A percentile compares a stretch with the other conserved stretches of the same genome.
phyloP scores from a whole-genome alignment of 1,140 invertebrate genomes.

The Luehdorfia chinensis region DNA sequence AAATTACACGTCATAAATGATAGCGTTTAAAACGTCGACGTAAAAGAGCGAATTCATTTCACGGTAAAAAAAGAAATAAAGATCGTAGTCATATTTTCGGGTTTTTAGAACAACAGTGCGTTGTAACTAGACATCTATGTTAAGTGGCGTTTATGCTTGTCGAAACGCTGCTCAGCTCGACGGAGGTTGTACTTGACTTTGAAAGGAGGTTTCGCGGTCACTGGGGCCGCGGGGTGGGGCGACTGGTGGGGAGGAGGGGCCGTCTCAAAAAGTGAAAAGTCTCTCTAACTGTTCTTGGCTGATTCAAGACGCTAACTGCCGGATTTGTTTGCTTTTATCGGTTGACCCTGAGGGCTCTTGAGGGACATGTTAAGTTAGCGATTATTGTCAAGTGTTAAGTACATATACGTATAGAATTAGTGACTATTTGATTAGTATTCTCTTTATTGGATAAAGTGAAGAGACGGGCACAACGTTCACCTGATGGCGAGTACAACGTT shows the following conservation, averaged over 20 bases:
- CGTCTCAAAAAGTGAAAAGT: slow-evolving; percentile 38
- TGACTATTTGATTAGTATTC: too few species aligned
- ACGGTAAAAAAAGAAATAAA: slow-evolving; percentile 2
- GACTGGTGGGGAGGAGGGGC: slow-evolving; percentile 12
- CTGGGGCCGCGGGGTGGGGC: slow-evolving; percentile 11
- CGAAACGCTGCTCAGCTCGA: slow-evolving; percentile 1
- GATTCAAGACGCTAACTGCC: slow-evolving; percentile 3
- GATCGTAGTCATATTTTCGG: background rate
- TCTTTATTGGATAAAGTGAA: too few species aligned
- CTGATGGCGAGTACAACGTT: too few species aligned
- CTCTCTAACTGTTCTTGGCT: slow-evolving; percentile 14
- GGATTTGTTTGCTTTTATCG: slow-evolving; percentile 5
- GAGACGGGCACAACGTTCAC: too few species aligned
- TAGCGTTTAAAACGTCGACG: background rate
- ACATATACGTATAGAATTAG: too few species aligned
- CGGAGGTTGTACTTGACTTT: slow-evolving; percentile 53
- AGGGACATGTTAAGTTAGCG: background rate
- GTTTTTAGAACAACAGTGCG: slow-evolving; percentile 5
- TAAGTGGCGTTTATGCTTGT: slow-evolving; percentile 12
- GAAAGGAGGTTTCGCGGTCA: slow-evolving; percentile 62
- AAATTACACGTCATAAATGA: slow-evolving; percentile 10
- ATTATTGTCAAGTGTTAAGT: background rate
- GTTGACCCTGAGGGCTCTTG: background rate
- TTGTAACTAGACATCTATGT: slow-evolving; percentile 9
- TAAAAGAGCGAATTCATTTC: background rate